These are phyloP conservation scores for Cheilosia impressa DNA, from an alignment of 2,888 invertebrate species.

Conservation along the genomic window DNA sequence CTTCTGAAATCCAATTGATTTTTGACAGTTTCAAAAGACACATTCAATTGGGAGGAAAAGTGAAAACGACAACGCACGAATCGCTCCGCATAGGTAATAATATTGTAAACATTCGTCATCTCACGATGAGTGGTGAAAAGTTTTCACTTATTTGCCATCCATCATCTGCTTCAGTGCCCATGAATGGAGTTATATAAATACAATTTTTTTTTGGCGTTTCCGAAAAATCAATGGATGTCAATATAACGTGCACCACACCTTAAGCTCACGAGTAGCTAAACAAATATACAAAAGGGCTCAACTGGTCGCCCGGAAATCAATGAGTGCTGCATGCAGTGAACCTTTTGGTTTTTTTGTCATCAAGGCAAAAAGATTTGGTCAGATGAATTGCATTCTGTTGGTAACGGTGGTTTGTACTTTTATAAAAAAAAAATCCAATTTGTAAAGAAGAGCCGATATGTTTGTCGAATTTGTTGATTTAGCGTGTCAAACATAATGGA, in stretches of 20 bases:
- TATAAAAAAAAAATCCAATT: not conserved
- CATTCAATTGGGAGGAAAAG: not conserved
- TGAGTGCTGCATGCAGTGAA: not conserved
- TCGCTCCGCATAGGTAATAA: not conserved
- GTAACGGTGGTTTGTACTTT: constrained; percentile 3
- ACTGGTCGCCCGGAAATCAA: constrained; percentile 43
- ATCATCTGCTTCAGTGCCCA: constrained; percentile 49
- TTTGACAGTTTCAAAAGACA: constrained; percentile 36
- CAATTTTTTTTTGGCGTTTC: constrained; percentile 11
- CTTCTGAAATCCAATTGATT: constrained; percentile 3
- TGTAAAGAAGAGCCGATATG: constrained; percentile 9
- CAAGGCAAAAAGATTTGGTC: constrained; percentile 35
- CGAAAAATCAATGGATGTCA: constrained; percentile 22
- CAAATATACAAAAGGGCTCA: constrained; percentile 60
- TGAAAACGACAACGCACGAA: not conserved
- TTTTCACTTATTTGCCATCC: constrained; percentile 8
- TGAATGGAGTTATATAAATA: constrained; percentile 2
- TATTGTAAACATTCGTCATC: constrained; percentile 30
- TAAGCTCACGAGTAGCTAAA: constrained; percentile 45
- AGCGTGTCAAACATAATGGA: constrained; percentile 1
- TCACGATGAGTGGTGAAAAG: constrained; percentile 24
- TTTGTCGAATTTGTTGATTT: constrained; percentile 35
- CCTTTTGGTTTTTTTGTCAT: constrained; percentile 32
- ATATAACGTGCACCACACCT: constrained; percentile 45
- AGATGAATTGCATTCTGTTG: constrained; percentile 24